These are phyloP conservation scores for Eulemur rubriventer DNA, from an alignment of 2,797 vertebrate species.

Conservation along the genomic window DNA sequence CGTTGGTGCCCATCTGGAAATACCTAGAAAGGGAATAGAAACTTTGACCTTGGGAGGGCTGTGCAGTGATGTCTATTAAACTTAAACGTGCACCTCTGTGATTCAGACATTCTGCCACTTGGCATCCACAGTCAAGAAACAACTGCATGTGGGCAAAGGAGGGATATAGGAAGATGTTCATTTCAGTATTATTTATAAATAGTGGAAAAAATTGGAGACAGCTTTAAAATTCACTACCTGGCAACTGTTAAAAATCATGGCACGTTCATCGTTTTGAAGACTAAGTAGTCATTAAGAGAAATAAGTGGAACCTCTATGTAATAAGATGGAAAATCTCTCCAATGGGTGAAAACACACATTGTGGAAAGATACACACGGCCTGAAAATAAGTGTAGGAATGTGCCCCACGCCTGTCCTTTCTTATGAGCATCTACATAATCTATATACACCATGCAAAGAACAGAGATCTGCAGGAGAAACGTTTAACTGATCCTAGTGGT, in stretches of 20 bases:
- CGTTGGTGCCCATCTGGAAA: neutral
- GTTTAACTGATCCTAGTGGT: neutral
- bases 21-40: neutral
- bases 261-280: neutral
- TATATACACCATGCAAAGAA: neutral
- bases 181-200: neutral
- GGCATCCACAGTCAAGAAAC: neutral
- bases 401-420: neutral
- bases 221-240: neutral
- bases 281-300: neutral
- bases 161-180: neutral
- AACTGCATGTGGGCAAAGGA: neutral
- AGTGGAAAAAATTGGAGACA: neutral
- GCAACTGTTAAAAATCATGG: neutral
- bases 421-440: neutral
- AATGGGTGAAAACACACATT: neutral
- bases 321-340: neutral
- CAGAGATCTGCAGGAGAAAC: neutral
- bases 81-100: neutral
- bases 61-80: neutral
- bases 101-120: neutral
- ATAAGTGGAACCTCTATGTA: neutral
- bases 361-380: neutral
- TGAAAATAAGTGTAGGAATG: neutral
- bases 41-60: neutral